Base-by-base conservation (phyloP, 2,113 vertebrate genomes). In the Triplophysa rosa region DNA sequence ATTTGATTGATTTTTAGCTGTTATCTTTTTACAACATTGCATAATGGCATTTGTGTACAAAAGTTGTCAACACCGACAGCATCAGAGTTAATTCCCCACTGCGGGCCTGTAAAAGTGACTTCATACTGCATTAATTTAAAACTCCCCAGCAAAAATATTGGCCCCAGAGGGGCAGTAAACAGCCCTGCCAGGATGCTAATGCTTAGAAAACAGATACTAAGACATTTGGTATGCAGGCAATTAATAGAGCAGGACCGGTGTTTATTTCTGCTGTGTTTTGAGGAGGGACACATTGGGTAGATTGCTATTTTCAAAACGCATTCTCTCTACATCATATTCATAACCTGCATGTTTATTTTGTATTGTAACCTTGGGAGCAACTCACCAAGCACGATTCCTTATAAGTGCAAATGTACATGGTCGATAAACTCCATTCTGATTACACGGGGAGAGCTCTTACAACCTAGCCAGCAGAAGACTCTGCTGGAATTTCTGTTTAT, bases 401-500 rank as follows among this genome's bases (percentile, higher is more conserved):
- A 54, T 52, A 77, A 54, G 59, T 37, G 45, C 26, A 65, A 33
- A 49, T 75, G 59, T 63, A 49, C 40, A 49, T 7, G 40, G 58
- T 75, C 19, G 19, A 65, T 54, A 77, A 77, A 54, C 42, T 66
- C 61, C 45, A 65, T 76, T 65, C 63, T 64, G 59, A 54, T 65
- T 76, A 21, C 16, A 65, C 5, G 33, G 62, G 61, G 24, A 52
- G 42, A 52, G 73, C 42, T 33, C 45, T 74, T 61, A 64, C 11
- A 29, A 26, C 17, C 24, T 33, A 65, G 73, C 56, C 61, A 67
- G 8, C 75, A 80, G 49, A 83, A 82, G 71, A 58, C 75, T 78
- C 69, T 82, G 77, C 73, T 80, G 78, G 67, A 69, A 78, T 79
- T 80, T 80, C 54, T 84, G 76, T 81, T 81, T 84, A 72, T 63